Percentiles rank a stretch among this genome's conserved stretches.
Evolutionary conservation across 1,140 invertebrate species (phyloP).

Genomic region (Leptinotarsa texana): DNA sequence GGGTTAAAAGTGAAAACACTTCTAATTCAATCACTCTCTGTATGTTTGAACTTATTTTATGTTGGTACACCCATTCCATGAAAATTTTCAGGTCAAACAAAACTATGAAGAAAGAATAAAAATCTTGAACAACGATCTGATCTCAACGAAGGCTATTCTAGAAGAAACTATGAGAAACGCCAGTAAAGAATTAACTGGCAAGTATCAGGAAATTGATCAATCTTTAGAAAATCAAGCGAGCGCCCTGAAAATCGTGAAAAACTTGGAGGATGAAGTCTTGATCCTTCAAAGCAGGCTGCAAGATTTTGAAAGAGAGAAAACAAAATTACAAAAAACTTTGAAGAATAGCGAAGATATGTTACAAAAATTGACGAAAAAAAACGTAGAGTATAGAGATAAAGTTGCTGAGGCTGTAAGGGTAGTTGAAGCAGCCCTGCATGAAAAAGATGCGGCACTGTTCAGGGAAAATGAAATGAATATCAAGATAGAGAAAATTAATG

Average conservation of each 20-base stretch:
- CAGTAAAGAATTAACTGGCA: conserved; percentile 7
- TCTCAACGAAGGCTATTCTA: conserved; percentile 36
- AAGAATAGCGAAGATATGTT: conserved; percentile 39
- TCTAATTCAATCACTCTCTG: no score
- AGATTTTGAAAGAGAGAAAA: conserved; percentile 35
- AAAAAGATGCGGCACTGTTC: conserved; percentile 51
- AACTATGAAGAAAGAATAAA: conserved; percentile 46
- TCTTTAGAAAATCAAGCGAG: conserved; percentile 40
- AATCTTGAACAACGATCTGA: conserved; percentile 39
- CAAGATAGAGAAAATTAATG: conserved; percentile 35
- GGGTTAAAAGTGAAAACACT: no score
- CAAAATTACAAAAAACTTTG: conserved; percentile 35
- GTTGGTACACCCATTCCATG: no score
- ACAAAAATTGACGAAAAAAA: conserved; percentile 39
- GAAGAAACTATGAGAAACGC: conserved; percentile 34
- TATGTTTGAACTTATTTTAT: no score
- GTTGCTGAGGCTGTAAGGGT: conserved; percentile 50
- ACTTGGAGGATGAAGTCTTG: conserved; percentile 45
- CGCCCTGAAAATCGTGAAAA: conserved; percentile 43
- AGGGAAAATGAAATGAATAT: conserved; percentile 45
- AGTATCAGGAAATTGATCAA: conserved; percentile 41
- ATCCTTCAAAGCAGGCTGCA: conserved; percentile 40
- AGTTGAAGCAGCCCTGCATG: conserved; percentile 49
- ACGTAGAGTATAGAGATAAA: conserved; percentile 46
- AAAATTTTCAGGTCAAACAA: conserved; percentile 30